Base-by-base conservation (phyloP, 2,113 vertebrate genomes). In the Cyprinodon variegatus region DNA sequence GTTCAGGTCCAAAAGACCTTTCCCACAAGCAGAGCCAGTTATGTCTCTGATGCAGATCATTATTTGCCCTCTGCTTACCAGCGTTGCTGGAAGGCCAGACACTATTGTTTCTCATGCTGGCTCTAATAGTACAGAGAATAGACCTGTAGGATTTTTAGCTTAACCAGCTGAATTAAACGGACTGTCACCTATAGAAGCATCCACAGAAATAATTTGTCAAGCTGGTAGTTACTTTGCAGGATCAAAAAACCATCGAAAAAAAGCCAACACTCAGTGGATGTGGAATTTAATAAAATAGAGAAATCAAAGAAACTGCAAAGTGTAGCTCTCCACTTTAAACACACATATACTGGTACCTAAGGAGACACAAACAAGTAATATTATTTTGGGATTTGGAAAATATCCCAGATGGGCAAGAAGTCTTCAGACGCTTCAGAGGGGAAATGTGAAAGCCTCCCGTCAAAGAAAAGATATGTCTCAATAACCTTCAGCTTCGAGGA, bases 141-240 rank as follows among this genome's bases (percentile, higher is more conserved):
- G 88, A 91, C 92, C 91, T 88, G 87, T 86, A 89, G 90, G 91
- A 83, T 81, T 86, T 86, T 85, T 86, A 82, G 90, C 90, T 85
- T 89, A 91, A 92, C 86, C 88, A 86, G 86, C 88, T 91, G 92
- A 92, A 93, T 93, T 92, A 93, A 93, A 91, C 85, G 89, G 86
- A 88, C 89, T 78, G 76, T 87, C 69, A 78, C 89, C 92, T 90
- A 91, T 86, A 81, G 66, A 83, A 85, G 89, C 80, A 76, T 89
- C 88, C 83, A 39, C 85, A 66, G 87, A 90, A 90, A 90, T 91
- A 91, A 89, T 92, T 91, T 90, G 88, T 89, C 86, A 86, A 91
- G 86, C 85, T 75, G 86, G 88, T 84, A 89, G 90, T 70, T 40
- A 71, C 85, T 89, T 91, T 83, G 64, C 81, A 73, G 82, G 87